Evolutionary conservation across 2,113 vertebrate genomes (phyloP).

Genomic region (Mus spicilegus): DNA sequence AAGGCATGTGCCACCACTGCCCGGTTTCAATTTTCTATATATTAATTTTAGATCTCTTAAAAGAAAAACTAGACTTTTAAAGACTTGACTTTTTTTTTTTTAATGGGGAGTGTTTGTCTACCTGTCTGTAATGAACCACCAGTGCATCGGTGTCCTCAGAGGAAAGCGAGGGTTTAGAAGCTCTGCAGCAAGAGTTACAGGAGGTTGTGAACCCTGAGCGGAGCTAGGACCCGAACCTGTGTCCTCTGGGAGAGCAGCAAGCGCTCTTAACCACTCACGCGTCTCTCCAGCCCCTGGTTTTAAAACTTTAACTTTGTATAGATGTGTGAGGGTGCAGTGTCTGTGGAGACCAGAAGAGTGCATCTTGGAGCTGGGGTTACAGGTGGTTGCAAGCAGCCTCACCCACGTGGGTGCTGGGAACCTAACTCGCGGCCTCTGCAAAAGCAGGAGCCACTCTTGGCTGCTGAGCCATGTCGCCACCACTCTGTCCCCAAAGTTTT

Average conservation of each 20-base stretch:
- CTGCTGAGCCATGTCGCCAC: background rate
- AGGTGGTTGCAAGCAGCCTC: background rate
- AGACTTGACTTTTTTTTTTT: too few species aligned
- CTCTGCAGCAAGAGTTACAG: background rate
- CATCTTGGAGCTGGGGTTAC: background rate
- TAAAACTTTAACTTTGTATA: background rate
- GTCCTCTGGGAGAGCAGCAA: background rate
- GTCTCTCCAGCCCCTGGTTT: background rate
- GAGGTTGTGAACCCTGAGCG: background rate
- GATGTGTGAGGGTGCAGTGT: background rate
- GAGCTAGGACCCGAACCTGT: background rate
- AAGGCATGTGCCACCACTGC: too few species aligned
- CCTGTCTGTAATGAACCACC: background rate
- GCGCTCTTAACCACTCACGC: too few species aligned
- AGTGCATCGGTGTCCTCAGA: background rate
- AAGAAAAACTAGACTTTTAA: background rate
- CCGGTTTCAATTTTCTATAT: background rate
- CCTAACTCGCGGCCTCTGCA: background rate
- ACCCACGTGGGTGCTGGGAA: background rate
- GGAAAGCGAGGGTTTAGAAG: background rate
- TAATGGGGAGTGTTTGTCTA: background rate
- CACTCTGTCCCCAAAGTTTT: background rate
- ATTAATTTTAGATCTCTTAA: background rate
- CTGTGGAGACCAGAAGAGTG: background rate
- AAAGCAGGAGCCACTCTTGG: background rate